phyloP scores from a whole-genome alignment of 2,888 invertebrate species.

The Eucera pruinosa region DNA sequence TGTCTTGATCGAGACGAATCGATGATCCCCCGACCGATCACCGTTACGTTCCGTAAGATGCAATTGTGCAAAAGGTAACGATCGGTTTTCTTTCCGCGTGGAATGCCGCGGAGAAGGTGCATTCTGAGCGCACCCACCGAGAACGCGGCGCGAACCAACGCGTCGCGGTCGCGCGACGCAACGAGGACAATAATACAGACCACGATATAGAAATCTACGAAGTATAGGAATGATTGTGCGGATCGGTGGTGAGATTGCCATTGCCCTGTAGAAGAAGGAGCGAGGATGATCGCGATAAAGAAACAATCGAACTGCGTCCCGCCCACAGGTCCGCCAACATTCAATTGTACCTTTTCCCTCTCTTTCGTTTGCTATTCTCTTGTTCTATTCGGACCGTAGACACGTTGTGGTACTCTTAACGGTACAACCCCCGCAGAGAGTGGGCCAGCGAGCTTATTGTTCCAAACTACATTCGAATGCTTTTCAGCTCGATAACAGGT shows the following conservation, averaged over 20 bases:
- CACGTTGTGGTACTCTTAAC: slow-evolving; percentile 47
- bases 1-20: slow-evolving; percentile 64
- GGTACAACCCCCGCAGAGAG: slow-evolving; percentile 58
- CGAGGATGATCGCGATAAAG: slow-evolving; percentile 81
- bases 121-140: slow-evolving; percentile 78
- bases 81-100: slow-evolving; percentile 76
- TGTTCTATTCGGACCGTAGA: slow-evolving; percentile 25
- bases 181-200: slow-evolving; percentile 61
- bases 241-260: slow-evolving; percentile 68
- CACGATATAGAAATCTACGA: slow-evolving; percentile 58
- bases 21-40: slow-evolving; percentile 64
- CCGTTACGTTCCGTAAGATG: slow-evolving; percentile 71
- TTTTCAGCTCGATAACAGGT: slow-evolving; percentile 32
- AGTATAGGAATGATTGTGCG: slow-evolving; percentile 53
- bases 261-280: slow-evolving; percentile 72
- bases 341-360: slow-evolving; percentile 74
- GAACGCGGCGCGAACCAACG: slow-evolving; percentile 56
- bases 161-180: slow-evolving; percentile 65
- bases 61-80: slow-evolving; percentile 79
- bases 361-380: slow-evolving; percentile 29
- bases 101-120: slow-evolving; percentile 78
- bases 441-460: slow-evolving; percentile 44
- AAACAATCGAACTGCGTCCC: slow-evolving; percentile 81
- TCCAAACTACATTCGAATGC: slow-evolving; percentile 37
- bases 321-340: slow-evolving; percentile 76